phyloP scores from a whole-genome alignment of 2,797 vertebrate species.

The Eremophila alpestris region DNA sequence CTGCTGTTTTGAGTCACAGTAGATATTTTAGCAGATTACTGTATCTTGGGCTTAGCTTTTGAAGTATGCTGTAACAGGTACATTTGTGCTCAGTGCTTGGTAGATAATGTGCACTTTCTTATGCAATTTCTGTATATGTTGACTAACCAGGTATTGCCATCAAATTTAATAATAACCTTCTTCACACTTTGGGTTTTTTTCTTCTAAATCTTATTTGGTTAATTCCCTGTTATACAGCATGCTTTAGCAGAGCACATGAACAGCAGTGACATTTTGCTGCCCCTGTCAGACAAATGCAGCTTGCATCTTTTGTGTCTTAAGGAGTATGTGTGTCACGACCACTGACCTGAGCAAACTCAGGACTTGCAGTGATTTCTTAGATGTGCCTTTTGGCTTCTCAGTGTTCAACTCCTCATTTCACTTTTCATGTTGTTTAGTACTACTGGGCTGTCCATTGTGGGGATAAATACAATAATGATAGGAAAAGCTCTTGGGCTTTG shows the following conservation, averaged over 20 bases:
- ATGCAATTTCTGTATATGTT: neutral
- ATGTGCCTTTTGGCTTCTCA: neutral
- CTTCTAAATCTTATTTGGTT: neutral
- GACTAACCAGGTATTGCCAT: neutral
- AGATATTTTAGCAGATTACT: neutral
- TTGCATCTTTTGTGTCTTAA: neutral
- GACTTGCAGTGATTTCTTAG: neutral
- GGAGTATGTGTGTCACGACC: neutral
- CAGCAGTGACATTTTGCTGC: neutral
- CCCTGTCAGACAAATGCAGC: neutral
- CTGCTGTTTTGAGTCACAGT: neutral
- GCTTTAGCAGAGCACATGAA: neutral
- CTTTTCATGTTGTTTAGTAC: neutral
- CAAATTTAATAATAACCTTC: neutral
- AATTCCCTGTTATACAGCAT: neutral
- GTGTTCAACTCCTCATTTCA: accelerated
- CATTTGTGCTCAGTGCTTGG: neutral
- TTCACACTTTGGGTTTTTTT: neutral
- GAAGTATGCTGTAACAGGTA: neutral
- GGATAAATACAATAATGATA: neutral
- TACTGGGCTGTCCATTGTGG: neutral
- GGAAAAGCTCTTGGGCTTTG: neutral
- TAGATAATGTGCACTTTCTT: neutral
- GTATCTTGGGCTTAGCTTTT: neutral
- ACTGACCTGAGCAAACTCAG: neutral